Percentiles rank a stretch among this genome's conserved stretches.
Evolutionary conservation across 1,140 invertebrate genomes (phyloP).

Genomic region (Saccostrea echinata): DNA sequence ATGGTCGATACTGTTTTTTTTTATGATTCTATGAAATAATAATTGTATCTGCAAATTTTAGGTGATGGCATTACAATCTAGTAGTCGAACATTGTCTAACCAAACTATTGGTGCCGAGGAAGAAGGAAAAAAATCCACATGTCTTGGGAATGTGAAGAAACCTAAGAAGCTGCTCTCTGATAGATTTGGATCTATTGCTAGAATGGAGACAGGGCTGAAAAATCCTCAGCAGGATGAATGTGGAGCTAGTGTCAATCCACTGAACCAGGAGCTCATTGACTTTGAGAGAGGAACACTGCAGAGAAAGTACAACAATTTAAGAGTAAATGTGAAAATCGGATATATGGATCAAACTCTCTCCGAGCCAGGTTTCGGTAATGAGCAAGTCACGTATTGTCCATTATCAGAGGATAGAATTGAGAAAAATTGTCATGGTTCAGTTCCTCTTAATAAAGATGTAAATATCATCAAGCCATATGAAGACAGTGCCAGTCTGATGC

Average conservation of each 20-base stretch:
- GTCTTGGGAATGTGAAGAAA: not conserved
- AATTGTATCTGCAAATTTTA: not conserved
- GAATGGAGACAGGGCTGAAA: not conserved
- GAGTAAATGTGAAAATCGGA: not conserved
- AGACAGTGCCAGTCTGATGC: not conserved
- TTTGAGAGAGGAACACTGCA: not conserved
- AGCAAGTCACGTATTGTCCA: not conserved
- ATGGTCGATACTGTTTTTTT: not conserved
- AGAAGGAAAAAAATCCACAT: not conserved
- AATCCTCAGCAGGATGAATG: not conserved
- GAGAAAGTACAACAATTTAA: slow-evolving; percentile 8
- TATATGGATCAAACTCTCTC: not conserved
- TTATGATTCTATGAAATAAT: not conserved
- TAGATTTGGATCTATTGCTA: slow-evolving; percentile 21
- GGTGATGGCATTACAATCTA: not conserved
- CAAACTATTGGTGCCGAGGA: not conserved
- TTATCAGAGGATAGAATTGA: not conserved
- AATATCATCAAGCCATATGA: not conserved
- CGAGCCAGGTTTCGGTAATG: not conserved
- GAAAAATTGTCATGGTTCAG: not conserved
- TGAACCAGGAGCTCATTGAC: slow-evolving; percentile 3
- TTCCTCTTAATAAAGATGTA: not conserved
- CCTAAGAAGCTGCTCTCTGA: slow-evolving; percentile 9
- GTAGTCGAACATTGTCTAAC: not conserved
- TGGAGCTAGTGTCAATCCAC: not conserved